Conservation (phyloP, 2,888 invertebrate genomes). For the Cyclophora albipunctata region DNA sequence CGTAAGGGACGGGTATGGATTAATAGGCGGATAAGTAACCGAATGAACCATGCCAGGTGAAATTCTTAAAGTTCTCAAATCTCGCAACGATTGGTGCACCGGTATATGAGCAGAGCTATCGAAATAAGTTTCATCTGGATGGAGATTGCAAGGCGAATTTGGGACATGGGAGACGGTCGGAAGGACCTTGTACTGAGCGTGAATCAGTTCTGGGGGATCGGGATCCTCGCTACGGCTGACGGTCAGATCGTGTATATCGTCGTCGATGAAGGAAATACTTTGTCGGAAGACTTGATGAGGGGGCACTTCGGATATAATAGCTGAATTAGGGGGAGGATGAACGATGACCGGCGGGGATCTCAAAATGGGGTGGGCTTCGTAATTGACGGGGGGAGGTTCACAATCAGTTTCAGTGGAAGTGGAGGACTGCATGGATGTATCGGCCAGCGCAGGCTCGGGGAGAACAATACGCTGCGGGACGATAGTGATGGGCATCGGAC, state of each 20-base stretch:
- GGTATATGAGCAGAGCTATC: constrained; percentile 36
- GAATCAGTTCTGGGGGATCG: constrained; percentile 55
- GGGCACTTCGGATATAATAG: constrained; percentile 55
- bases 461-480: constrained; percentile 57
- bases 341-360: constrained; percentile 22
- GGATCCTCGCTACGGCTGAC: constrained; percentile 54
- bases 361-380: constrained; percentile 50
- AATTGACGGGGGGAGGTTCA: constrained; percentile 65
- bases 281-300: constrained; percentile 51
- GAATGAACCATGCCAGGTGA: constrained; percentile 59
- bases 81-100: constrained; percentile 48
- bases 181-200: constrained; percentile 61
- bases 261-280: constrained; percentile 35
- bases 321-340: constrained; percentile 31
- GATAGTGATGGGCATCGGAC: constrained; percentile 52
- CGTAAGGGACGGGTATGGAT: constrained; percentile 65
- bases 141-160: constrained; percentile 63
- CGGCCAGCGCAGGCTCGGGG: constrained; percentile 55
- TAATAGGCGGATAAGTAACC: constrained; percentile 61
- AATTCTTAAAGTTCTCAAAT: constrained; percentile 46
- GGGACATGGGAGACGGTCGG: constrained; percentile 67
- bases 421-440: constrained; percentile 66
- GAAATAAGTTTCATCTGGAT: constrained; percentile 53
- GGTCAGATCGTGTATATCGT: constrained; percentile 49
- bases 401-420: constrained; percentile 55